Evolutionary conservation across 2,797 vertebrate genomes (phyloP), one percentile per base, ranked within the genome.

Genomic region (Scomberomorus guttatus): DNA sequence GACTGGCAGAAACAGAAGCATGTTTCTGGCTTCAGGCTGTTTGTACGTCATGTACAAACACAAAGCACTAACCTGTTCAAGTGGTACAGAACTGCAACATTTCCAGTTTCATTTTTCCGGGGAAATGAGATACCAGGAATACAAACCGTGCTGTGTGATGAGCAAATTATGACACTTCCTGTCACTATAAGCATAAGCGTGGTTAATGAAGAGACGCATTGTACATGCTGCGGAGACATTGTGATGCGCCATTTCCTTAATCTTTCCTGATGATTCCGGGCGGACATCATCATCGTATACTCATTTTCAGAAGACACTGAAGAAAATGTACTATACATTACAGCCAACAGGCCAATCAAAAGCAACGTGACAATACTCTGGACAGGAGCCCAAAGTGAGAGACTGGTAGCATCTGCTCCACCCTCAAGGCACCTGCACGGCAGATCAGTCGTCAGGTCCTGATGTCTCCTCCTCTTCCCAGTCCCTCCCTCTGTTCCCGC

Each of bases 401-500:
- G 54, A 59, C 59, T 12, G 37, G 51, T 32, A 63, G 34, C 59
- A 72, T 63, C 63, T 79, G 62, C 20, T 64, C 24, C 20, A 70
- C 58, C 69, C 68, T 32, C 0, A 0, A 55, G 63, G 68, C 39
- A 52, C 15, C 24, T n/a, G 17, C 55, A 50, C 11, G 1, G 2
- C 67, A 34, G 51, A 59, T 68, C 67, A 67, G 64, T 54, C n/a
- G n/a, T n/a, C n/a, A n/a, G n/a, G n/a, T n/a, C n/a, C n/a, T n/a
- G n/a, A n/a, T n/a, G n/a, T n/a, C 52, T 61, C 37, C 25, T 66
- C 20, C 25, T 32, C 52, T 50, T 55, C 44, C 42, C 78, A 44
- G n/a, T 72, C 32, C 17, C 57, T 57, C 61, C 56, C 54, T 59
- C 44, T 50, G 14, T 18, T 80, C 59, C 74, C 63, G 48, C 72